These are phyloP conservation scores for Silurus asotus DNA, from an alignment of 2,113 vertebrate species.

Conservation along the genomic window DNA sequence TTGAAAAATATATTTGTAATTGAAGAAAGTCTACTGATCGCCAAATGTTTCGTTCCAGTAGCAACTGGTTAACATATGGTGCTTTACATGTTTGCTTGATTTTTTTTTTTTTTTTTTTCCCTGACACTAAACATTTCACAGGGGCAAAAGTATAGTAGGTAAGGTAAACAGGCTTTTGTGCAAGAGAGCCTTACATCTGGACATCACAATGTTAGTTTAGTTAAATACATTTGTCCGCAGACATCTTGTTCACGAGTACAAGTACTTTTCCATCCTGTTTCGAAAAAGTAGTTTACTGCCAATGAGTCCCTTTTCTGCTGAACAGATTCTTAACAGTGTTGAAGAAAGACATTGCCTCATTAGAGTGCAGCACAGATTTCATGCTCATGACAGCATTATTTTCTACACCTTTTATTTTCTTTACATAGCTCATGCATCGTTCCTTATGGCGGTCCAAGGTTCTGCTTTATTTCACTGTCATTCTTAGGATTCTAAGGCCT, in stretches of 20 bases:
- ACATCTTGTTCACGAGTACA: constrained; percentile 56
- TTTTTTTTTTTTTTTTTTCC: constrained; percentile 27
- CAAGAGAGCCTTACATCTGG: background rate
- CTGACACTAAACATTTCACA: constrained; percentile 44
- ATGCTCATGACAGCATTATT: background rate
- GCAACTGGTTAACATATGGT: constrained; percentile 54
- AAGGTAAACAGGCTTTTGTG: background rate
- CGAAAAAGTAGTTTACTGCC: constrained; percentile 17
- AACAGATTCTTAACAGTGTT: constrained; percentile 12
- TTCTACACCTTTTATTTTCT: background rate
- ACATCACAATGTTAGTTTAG: background rate
- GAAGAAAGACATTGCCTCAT: constrained; percentile 15
- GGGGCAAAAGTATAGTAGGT: constrained; percentile 18
- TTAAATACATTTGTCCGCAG: background rate
- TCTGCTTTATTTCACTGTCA: background rate
- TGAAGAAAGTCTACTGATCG: constrained; percentile 77
- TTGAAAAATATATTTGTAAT: constrained; percentile 58
- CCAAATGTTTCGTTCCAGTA: constrained; percentile 56
- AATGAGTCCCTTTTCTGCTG: background rate
- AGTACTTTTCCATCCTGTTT: constrained; percentile 53
- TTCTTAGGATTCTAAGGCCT: background rate
- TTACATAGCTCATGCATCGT: background rate
- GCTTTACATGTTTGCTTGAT: constrained; percentile 49
- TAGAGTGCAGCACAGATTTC: background rate
- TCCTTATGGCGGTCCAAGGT: background rate